phyloP scores from a whole-genome alignment of 2,113 vertebrate genomes.

The Equus przewalskii region DNA sequence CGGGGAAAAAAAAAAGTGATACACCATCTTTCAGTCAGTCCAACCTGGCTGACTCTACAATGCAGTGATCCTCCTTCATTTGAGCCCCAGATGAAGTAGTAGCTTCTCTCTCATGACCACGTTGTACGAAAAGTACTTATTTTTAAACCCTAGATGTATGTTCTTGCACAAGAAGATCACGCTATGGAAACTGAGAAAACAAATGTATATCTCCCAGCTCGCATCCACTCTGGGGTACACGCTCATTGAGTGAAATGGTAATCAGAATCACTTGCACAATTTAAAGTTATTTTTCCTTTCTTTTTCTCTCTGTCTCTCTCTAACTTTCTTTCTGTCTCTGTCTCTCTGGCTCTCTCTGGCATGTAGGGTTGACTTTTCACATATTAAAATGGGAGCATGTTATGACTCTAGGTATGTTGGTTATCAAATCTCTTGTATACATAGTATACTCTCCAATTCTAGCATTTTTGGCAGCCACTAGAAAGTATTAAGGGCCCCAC shows the following conservation, averaged over 20 bases:
- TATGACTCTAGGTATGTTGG: background rate
- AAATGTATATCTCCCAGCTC: background rate
- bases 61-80: background rate
- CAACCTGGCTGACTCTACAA: background rate
- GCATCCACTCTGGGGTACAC: background rate
- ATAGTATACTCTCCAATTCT: background rate
- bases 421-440: background rate
- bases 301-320: background rate
- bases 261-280: background rate
- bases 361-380: background rate
- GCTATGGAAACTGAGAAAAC: background rate
- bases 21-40: background rate
- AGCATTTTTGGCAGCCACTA: background rate
- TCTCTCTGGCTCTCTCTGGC: background rate
- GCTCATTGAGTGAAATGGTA: background rate
- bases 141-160: background rate
- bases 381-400: background rate
- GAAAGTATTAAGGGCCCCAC: background rate
- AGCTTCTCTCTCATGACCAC: background rate
- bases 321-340: background rate
- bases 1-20: background rate
- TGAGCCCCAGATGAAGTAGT: background rate
- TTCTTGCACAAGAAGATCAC: background rate
- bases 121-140: background rate
- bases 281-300: background rate